phyloP scores from a whole-genome alignment of 2,797 vertebrate genomes.

The Protosalanx chinensis region DNA sequence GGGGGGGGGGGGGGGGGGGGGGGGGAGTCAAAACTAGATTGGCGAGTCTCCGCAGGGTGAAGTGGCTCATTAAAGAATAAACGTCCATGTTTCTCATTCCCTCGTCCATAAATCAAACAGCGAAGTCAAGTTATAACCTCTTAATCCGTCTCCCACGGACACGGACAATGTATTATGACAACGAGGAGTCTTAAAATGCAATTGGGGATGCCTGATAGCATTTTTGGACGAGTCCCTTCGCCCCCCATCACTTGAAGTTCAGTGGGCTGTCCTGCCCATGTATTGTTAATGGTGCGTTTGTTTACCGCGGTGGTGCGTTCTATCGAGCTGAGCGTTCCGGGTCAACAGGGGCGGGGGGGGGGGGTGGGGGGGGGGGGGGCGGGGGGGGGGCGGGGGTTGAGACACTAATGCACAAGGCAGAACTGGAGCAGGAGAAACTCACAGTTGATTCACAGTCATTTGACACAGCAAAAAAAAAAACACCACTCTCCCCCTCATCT shows the following conservation, averaged over 20 bases:
- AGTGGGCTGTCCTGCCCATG: background rate
- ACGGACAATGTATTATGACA: conserved; percentile 30
- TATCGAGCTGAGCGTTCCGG: conserved; percentile 18
- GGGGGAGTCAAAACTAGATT: background rate
- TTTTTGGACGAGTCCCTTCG: conserved; percentile 25
- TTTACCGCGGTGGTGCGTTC: conserved; percentile 20
- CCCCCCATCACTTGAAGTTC: background rate
- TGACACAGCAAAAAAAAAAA: background rate
- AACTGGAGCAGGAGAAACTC: background rate
- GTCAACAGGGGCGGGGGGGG: background rate
- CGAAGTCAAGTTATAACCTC: conserved; percentile 11
- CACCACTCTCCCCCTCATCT: no score
- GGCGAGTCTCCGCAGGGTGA: conserved; percentile 13
- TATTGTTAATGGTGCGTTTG: conserved; percentile 30
- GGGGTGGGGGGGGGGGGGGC: background rate
- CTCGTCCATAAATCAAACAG: conserved; percentile 11
- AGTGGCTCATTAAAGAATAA: conserved; percentile 15
- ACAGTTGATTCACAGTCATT: background rate
- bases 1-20: no score
- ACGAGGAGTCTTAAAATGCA: conserved; percentile 13
- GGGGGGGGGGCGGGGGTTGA: background rate
- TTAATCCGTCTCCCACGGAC: background rate
- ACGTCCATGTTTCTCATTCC: conserved; percentile 6
- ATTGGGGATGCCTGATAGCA: conserved; percentile 24
- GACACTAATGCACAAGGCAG: conserved; percentile 7